Conservation (phyloP, 2,888 invertebrate genomes). For the Steinernema carpocapsae region DNA sequence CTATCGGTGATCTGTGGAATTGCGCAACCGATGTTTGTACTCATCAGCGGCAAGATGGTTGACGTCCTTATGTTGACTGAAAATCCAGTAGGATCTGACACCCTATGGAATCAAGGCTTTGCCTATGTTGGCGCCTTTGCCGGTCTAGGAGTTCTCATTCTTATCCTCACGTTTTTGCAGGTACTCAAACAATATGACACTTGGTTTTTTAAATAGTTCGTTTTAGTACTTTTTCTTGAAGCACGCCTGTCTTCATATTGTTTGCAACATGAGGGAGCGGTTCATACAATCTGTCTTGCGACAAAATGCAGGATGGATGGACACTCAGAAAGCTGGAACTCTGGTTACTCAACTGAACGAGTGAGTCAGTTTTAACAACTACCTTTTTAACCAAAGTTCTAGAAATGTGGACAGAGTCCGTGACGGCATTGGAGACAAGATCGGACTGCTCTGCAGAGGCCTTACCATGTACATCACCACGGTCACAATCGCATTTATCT, state of each 20-base stretch:
- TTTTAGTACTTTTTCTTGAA: constrained; percentile 38
- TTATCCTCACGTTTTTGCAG: constrained; percentile 27
- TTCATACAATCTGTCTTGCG: constrained; percentile 43
- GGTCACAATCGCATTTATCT: constrained; percentile 36
- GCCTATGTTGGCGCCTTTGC: neutral
- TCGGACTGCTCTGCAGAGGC: constrained; percentile 40
- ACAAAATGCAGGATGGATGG: constrained; percentile 44
- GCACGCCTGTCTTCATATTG: constrained; percentile 41
- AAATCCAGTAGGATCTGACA: constrained; percentile 2
- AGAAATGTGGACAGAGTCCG: constrained; percentile 41
- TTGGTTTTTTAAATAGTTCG: too few relatives aligned
- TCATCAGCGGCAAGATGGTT: constrained; percentile 37
- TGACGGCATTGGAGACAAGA: constrained; percentile 47
- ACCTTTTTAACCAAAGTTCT: neutral
- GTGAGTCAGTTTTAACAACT: constrained; percentile 38
- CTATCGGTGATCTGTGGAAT: constrained; percentile 39
- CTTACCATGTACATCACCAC: constrained; percentile 38
- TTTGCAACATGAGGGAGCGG: constrained; percentile 35
- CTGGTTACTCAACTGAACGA: constrained; percentile 47
- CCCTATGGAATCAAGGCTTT: constrained; percentile 24
- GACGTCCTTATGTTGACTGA: constrained; percentile 23
- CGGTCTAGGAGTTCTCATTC: constrained; percentile 27
- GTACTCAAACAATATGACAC: too few relatives aligned
- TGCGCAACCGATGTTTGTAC: constrained; percentile 36
- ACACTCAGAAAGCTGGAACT: constrained; percentile 45